Base-by-base conservation (phyloP, 1,140 invertebrate genomes). In the Aricia agestis region DNA sequence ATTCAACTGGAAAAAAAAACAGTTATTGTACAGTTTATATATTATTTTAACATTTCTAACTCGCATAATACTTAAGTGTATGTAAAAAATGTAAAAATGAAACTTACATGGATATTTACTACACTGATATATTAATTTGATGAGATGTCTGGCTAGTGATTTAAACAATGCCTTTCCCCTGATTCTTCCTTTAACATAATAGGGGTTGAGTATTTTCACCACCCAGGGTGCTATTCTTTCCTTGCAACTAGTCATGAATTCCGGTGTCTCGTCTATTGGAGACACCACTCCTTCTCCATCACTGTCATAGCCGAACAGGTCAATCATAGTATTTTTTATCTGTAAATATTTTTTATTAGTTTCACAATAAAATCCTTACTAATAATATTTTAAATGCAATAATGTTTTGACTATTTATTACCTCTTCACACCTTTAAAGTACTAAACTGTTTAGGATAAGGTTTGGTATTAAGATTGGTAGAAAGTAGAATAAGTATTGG, bases 141-240 rank as follows among this genome's bases (percentile, higher is more conserved):
- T 86, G 6, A 92, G 75, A 82, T 92, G 87, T 76, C 85, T 91
- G 10, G 83, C 85, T 13, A 91, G 67, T 52, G 83, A 78, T 73
- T 89, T 88, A 70, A 89, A 91, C 52, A 92, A 70, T 18, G 76
- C 75, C 76, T 87, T 87, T 32, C 85, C 84, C 79, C 77, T 84
- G 18, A 92, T 89, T n/a, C 83, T 76, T 2, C 84, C 87, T 68
- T 85, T 89, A 0, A 85, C 80, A 69, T 88, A 90, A 72, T 85
- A 87, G n/a, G 86, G 86, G 32, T 82, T 89, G 11, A 92, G 69
- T 41, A 90, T 76, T 70, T 85, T 84, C 0, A 87, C 82, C 41
- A 92, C 81, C 85, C 86, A 91, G 10, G 90, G 90, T 7, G 89
- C 84, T 67, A 91, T 91, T n/a, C 91, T 80, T 68, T 90, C 86